Conservation (phyloP, 2,888 invertebrate species). For the Cataglyphis livida region DNA sequence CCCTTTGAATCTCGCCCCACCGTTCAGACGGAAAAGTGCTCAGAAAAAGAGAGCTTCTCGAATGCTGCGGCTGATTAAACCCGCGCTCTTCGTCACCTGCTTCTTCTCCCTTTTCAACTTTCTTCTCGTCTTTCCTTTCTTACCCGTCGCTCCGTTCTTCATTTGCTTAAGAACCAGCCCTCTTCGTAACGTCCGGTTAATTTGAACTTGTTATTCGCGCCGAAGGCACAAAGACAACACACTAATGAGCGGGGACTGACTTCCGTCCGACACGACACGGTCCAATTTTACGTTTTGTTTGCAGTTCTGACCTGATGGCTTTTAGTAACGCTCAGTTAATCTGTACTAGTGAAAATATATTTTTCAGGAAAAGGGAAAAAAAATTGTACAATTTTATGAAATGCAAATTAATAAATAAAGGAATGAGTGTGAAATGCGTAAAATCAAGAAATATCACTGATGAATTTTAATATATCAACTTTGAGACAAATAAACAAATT, state of each 20-base stretch:
- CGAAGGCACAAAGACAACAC: conserved; percentile 67
- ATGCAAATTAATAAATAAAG: conserved; percentile 17
- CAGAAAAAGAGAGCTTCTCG: conserved; percentile 58
- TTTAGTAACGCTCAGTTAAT: conserved; percentile 40
- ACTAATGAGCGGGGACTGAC: conserved; percentile 72
- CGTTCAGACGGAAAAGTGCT: conserved; percentile 51
- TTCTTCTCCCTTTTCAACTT: conserved; percentile 27
- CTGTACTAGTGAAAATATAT: conserved; percentile 22
- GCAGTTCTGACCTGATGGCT: conserved; percentile 30
- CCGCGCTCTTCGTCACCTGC: conserved; percentile 56
- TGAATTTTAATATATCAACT: neutral
- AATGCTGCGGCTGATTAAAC: conserved; percentile 71
- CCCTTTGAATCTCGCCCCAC: conserved; percentile 66
- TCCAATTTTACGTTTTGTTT: conserved; percentile 66
- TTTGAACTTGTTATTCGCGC: conserved; percentile 74
- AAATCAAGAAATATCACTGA: neutral
- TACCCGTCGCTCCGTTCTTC: conserved; percentile 51
- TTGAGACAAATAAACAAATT: neutral
- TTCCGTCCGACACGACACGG: conserved; percentile 24
- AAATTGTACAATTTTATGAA: neutral
- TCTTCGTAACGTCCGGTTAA: conserved; percentile 71
- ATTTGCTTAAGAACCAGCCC: conserved; percentile 65
- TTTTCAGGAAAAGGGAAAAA: neutral
- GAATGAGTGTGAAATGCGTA: neutral
- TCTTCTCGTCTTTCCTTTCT: conserved; percentile 62